Base-by-base conservation (phyloP, 92 coral and sea anemone species). In the Nematostella vectensis region DNA sequence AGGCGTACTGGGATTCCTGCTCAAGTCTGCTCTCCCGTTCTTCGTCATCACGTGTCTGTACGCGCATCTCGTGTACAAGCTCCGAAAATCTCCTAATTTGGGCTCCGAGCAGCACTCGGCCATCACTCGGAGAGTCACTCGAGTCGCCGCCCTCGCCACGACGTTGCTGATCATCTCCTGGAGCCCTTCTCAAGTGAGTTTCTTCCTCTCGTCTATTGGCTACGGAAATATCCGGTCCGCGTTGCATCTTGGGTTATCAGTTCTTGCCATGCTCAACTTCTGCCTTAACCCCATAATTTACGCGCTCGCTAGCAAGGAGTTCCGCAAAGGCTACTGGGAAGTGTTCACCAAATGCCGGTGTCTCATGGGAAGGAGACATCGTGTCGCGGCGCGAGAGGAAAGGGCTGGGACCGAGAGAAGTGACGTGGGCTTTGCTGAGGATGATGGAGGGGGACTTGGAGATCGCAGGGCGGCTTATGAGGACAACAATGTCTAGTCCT, bases 11-110 rank as follows among this genome's bases (percentile, higher is more conserved):
- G 83, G 82, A 18, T 81, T 81, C 55, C 48, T 72, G 1, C 22
- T 71, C 48, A 83, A 87, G 57, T 77, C 88, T 3, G 29, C 78
- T 63, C 58, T 87, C 28, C 96, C 96, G 2, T 69, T 65, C 54
- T 26, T 62, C 2, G 55, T 73, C 11, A 78, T 87, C 26, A 56
- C 71, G 9, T 62, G 51, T 4, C 61, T 87, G 76, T 87, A 87
- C 54, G 13, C 58, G 6, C 89, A 82, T 64, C 64, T 87, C 31
- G 63, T 79, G 43, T 54, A 72, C 77, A 82, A 75, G 72, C 76
- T 87, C 69, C 77, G 68, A 40, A 76, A n/a, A n/a, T n/a, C n/a
- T n/a, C n/a, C n/a, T n/a, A n/a, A n/a, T n/a, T n/a, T n/a, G n/a
- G n/a, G n/a, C n/a, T n/a, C n/a, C n/a, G n/a, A n/a, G n/a, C n/a